Conservation (phyloP, 2,113 vertebrate genomes). For the Orientallactaga bullata region DNA sequence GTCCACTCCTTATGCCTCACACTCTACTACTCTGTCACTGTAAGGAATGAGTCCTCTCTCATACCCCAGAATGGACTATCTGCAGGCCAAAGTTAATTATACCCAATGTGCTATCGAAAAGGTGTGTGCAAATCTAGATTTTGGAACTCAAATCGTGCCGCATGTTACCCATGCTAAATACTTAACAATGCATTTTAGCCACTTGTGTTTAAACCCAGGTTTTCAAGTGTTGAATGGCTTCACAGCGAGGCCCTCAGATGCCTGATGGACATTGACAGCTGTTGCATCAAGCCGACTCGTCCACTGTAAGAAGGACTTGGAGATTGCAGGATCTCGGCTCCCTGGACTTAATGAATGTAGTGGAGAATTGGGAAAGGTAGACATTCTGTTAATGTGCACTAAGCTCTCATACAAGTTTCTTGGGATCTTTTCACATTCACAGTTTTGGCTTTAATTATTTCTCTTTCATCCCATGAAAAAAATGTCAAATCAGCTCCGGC, state of each 20-base stretch:
- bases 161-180: not conserved
- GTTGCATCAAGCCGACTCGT: not conserved
- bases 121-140: not conserved
- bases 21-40: not conserved
- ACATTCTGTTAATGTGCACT: not conserved
- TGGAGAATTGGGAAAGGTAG: not conserved
- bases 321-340: not conserved
- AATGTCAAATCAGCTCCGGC: not conserved
- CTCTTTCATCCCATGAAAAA: constrained; percentile 53
- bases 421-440: not conserved
- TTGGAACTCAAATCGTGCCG: not conserved
- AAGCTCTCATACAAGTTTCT: not conserved
- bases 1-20: not conserved
- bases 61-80: not conserved
- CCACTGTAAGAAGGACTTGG: not conserved
- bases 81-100: not conserved
- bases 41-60: not conserved
- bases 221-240: not conserved
- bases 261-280: not conserved
- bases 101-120: not conserved
- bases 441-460: constrained; percentile 59
- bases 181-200: not conserved
- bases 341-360: not conserved
- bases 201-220: not conserved
- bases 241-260: not conserved